Base-by-base conservation (phyloP, 35 echinoderm and acorn worm species). In the Amphiura filiformis region DNA sequence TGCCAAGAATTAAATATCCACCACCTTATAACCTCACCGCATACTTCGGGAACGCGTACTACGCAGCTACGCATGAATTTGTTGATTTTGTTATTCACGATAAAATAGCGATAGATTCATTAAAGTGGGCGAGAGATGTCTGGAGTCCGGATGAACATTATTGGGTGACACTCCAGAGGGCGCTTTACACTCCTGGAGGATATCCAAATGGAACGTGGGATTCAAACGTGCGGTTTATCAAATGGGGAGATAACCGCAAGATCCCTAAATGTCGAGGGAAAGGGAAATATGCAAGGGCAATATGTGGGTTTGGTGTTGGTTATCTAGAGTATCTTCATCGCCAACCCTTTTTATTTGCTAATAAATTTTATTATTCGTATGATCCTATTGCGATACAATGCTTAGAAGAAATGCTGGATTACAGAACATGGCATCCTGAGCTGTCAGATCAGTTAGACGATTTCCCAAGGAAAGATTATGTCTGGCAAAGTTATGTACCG, bases 401-500 rank as follows among this genome's bases (percentile, higher is more conserved):
- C 81, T 37, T 94, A 23, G 90, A 92, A 65, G 90, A 92, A 39
- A 31, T 80, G 35, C 76, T 90, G 22, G 38, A 84, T 65, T 83
- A 89, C 82, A 93, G 95, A 31, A 87, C 85, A 80, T 42, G 39
- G 35, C 64, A 93, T 81, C 95, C 95, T n/a, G 75, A 84, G 14
- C 34, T 91, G 35, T 36, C 85, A 37, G 42, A 85, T 34, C 76
- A 84, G 33, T 75, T 93, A 23, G 12, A 39, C 22, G 56, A 90
- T 44, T 97, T 97, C 87, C 91, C 94, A 39, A 80, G 90, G 35
- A 90, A 41, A 20, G 76, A 84, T 80, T 38, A 93, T 77, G 28
- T 84, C 0, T 93, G 94, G 91, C 91, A 93, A 80, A 89, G 84
- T n/a, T n/a, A n/a, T n/a, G n/a, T n/a, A n/a, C n/a, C n/a, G n/a